phyloP scores from a whole-genome alignment of 2,113 vertebrate genomes.

The Emydocephalus ijimae region DNA sequence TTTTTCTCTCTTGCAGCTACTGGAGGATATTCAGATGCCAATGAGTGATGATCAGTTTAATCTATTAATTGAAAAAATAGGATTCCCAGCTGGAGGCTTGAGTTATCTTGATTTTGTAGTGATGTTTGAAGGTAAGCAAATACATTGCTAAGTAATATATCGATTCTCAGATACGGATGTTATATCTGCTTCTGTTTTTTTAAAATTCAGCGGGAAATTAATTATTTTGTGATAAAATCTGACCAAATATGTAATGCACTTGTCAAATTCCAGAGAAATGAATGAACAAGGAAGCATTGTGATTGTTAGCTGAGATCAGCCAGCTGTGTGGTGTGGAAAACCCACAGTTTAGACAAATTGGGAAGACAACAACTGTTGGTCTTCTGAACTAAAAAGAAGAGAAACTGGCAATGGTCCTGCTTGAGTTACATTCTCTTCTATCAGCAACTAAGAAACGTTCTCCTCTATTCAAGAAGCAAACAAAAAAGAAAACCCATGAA shows the following conservation, averaged over 20 bases:
- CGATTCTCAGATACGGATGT: background rate
- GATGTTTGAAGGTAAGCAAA: conserved; percentile 57
- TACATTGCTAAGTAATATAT: background rate
- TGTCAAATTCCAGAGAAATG: background rate
- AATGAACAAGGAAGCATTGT: background rate
- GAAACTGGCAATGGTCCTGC: background rate
- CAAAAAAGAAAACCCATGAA: too few species aligned
- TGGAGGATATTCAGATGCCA: conserved; percentile 59
- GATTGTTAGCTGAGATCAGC: background rate
- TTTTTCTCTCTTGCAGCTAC: conserved; percentile 39
- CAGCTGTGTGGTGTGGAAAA: too few species aligned
- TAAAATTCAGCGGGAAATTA: background rate
- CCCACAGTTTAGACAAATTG: background rate
- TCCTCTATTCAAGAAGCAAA: background rate
- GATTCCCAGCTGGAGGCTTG: conserved; percentile 51
- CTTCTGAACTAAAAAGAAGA: background rate
- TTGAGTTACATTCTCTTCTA: background rate
- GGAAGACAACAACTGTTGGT: background rate
- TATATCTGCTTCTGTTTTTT: background rate
- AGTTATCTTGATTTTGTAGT: conserved; percentile 58
- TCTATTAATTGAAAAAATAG: conserved; percentile 42
- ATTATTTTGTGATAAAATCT: background rate
- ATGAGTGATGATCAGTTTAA: conserved; percentile 55
- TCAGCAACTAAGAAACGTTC: background rate
- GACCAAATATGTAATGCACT: background rate